These are phyloP conservation scores for Melangyna quadrimaculata DNA, from an alignment of 2,888 invertebrate genomes.

Conservation along the genomic window DNA sequence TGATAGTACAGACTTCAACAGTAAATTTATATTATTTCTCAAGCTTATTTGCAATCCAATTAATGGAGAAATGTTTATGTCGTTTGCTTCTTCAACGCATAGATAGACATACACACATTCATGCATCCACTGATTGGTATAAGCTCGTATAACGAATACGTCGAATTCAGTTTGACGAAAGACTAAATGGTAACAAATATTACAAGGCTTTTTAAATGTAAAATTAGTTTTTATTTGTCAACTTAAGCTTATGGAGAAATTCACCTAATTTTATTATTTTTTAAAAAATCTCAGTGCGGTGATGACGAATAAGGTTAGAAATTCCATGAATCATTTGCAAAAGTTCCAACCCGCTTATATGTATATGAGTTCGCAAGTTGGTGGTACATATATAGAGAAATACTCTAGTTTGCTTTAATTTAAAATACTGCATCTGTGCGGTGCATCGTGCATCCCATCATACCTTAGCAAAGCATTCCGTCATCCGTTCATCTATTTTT, in stretches of 20 bases:
- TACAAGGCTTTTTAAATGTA: too few relatives aligned
- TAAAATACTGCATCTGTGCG: constrained; percentile 31
- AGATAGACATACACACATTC: too few relatives aligned
- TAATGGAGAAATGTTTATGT: too few relatives aligned
- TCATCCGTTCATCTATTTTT: constrained; percentile 67
- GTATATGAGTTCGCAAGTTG: neutral
- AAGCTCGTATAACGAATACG: too few relatives aligned
- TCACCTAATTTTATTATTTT: neutral
- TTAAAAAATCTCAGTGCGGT: constrained; percentile 10
- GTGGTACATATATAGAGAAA: neutral
- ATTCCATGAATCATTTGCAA: constrained; percentile 62
- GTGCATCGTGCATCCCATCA: constrained; percentile 30
- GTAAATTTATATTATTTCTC: too few relatives aligned
- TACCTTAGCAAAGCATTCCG: constrained; percentile 54
- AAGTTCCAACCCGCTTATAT: constrained; percentile 16
- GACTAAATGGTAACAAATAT: too few relatives aligned
- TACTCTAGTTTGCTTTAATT: constrained; percentile 50
- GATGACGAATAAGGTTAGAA: constrained; percentile 70
- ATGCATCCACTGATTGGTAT: too few relatives aligned
- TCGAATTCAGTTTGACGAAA: too few relatives aligned
- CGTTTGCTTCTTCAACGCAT: too few relatives aligned
- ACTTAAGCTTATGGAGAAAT: neutral
- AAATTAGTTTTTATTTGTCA: too few relatives aligned
- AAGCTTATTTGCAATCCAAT: too few relatives aligned
- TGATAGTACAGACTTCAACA: too few relatives aligned